phyloP scores from a whole-genome alignment of 2,797 vertebrate genomes.

The Tauraco hartlaubi region DNA sequence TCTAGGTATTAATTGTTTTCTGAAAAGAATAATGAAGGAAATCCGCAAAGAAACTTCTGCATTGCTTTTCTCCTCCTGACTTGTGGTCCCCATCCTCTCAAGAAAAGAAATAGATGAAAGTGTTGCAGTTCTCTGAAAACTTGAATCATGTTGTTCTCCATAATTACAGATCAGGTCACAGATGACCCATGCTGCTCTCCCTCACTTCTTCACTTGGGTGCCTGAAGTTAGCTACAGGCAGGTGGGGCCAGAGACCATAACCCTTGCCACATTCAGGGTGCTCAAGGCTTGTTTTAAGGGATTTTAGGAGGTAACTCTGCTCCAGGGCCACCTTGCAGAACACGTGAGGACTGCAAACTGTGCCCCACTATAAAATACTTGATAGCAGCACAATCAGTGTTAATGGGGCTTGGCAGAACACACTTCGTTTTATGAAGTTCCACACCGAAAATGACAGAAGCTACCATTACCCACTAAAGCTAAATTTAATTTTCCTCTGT shows the following conservation, averaged over 20 bases:
- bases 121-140: not conserved
- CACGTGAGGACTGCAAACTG: not conserved
- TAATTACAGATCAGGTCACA: not conserved
- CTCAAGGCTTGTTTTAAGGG: not conserved
- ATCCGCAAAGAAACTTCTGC: not conserved
- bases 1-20: not conserved
- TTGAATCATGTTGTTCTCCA: not conserved
- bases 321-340: not conserved
- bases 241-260: not conserved
- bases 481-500: conserved; percentile 27
- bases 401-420: not conserved
- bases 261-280: not conserved
- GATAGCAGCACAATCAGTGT: not conserved
- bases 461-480: not conserved
- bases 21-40: not conserved
- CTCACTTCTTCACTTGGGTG: not conserved
- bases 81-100: not conserved
- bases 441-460: not conserved
- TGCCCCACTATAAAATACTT: not conserved
- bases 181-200: not conserved
- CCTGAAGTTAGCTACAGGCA: not conserved
- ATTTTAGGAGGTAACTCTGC: not conserved
- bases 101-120: not conserved
- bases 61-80: not conserved
- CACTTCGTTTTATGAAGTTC: not conserved